A percentile compares a stretch with the other conserved stretches of the same genome.
Conservation (phyloP, 2,113 vertebrate genomes). For the Chiloscyllium plagiosum region DNA sequence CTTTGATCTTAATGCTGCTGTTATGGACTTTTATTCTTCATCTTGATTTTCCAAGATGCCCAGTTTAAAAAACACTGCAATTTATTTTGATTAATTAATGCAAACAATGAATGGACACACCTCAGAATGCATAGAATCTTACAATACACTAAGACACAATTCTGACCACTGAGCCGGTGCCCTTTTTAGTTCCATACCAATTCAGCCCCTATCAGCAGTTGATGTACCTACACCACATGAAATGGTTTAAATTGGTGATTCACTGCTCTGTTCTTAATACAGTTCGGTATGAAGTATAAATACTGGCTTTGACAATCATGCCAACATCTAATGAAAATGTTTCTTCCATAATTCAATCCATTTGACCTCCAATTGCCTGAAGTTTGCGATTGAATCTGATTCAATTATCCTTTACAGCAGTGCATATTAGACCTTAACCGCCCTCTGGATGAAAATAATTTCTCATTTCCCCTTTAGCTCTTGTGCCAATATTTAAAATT, state of each 20-base stretch:
- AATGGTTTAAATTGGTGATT: neutral
- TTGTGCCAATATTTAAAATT: neutral
- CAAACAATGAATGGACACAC: neutral
- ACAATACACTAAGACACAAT: neutral
- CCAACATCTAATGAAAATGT: neutral
- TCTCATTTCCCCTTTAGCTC: neutral
- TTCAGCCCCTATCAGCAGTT: too few species aligned
- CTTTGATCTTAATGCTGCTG: neutral
- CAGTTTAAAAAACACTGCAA: neutral
- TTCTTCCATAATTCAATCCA: neutral
- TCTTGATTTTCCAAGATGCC: neutral
- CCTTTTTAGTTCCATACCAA: neutral
- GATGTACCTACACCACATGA: neutral
- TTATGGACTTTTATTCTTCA: neutral
- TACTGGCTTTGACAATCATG: neutral
- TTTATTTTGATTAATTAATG: neutral
- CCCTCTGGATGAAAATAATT: neutral
- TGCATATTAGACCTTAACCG: neutral
- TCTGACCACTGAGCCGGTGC: neutral
- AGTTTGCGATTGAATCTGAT: neutral
- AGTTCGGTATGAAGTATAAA: neutral
- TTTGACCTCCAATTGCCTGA: neutral
- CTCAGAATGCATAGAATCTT: neutral
- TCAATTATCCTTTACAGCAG: neutral
- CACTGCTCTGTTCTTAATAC: neutral